Percentiles rank a stretch among this genome's conserved stretches.
These are phyloP conservation scores for Botrylloides violaceus DNA, from an alignment of 23 tunicate genomes.

Conservation along the genomic window DNA sequence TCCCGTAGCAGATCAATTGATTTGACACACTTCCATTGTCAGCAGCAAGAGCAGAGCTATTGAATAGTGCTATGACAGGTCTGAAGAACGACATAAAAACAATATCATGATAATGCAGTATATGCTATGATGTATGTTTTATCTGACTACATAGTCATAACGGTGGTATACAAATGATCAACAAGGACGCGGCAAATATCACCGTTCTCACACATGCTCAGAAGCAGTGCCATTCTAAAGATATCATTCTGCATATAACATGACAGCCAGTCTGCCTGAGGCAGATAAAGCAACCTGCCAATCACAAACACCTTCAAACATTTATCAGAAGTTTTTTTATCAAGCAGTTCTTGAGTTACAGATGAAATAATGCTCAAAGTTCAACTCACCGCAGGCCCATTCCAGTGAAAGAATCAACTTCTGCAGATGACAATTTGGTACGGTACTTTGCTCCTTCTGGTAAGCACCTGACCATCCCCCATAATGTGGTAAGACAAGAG, in stretches of 20 bases:
- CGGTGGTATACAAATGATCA: no score
- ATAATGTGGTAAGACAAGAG: conserved; percentile 5
- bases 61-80: conserved; percentile 1
- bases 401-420: neutral
- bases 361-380: neutral
- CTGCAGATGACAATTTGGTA: neutral
- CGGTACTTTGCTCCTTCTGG: conserved; percentile 18
- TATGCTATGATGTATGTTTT: no score
- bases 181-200: no score
- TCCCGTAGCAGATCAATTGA: neutral
- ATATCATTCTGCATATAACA: no score
- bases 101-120: no score
- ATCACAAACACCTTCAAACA: neutral
- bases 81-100: conserved; percentile 3
- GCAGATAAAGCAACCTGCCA: neutral
- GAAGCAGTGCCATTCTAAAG: no score
- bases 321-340: no score
- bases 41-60: conserved; percentile 11
- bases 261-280: no score
- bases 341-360: no score
- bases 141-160: no score
- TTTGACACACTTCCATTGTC: neutral
- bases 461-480: conserved; percentile 10
- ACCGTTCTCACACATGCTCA: neutral
- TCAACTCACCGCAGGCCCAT: conserved; percentile 1